A percentile compares a stretch with the other conserved stretches of the same genome.
Evolutionary conservation across 53 echinoderm and acorn worm species (phyloP).

Genomic region (Holothuria leucospilota): DNA sequence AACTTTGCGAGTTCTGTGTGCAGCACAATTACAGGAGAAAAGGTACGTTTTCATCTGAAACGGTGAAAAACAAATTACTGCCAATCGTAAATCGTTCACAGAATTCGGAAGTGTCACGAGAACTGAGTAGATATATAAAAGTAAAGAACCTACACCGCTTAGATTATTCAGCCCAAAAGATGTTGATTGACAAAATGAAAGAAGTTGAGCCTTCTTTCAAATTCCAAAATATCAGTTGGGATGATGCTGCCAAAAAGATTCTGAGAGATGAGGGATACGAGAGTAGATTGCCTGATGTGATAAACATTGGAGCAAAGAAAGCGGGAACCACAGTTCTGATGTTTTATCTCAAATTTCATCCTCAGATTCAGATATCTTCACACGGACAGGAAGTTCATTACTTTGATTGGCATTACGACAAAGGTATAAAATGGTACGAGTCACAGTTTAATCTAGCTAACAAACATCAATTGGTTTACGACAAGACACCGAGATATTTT

Average conservation of each 20-base stretch:
- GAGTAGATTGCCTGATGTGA: constrained; percentile 68
- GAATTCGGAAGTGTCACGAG: no score
- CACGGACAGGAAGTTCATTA: constrained; percentile 81
- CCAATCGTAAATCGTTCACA: no score
- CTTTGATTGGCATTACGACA: constrained; percentile 79
- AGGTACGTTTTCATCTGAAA: no score
- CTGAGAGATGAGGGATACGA: constrained; percentile 57
- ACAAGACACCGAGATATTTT: constrained; percentile 88
- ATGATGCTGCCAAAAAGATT: constrained; percentile 17
- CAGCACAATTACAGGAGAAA: no score
- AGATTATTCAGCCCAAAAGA: no score
- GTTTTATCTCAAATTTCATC: constrained; percentile 79
- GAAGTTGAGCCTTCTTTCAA: no score
- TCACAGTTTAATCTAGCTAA: constrained; percentile 67
- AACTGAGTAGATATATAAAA: no score
- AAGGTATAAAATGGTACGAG: constrained; percentile 73
- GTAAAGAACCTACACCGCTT: no score
- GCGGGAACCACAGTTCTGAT: constrained; percentile 83
- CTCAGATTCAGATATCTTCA: constrained; percentile 69
- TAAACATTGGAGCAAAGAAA: constrained; percentile 88
- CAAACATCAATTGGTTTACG: constrained; percentile 60
- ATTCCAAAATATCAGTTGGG: constrained; percentile 47
- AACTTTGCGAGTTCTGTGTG: no score
- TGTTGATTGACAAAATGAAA: no score
- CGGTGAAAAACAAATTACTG: no score